Conservation (phyloP, 2,113 vertebrate genomes). For the Caranx melampygus region DNA sequence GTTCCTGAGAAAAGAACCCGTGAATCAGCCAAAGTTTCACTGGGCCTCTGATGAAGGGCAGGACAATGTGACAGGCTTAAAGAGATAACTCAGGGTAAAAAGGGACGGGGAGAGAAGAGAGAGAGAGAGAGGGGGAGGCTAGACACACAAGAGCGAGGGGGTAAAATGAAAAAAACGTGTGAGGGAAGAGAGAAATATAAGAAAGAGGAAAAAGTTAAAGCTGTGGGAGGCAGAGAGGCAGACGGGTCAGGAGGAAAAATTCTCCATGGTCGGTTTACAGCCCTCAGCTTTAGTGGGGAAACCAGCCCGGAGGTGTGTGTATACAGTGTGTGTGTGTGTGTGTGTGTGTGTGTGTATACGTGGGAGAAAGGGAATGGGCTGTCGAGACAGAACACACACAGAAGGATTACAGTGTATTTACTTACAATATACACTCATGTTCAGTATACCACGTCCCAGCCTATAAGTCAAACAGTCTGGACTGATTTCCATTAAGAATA, state of each 20-base stretch:
- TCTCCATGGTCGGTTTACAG: constrained; percentile 27
- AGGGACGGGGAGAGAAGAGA: constrained; percentile 8
- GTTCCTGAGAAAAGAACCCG: constrained; percentile 55
- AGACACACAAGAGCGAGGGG: background rate
- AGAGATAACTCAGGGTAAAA: constrained; percentile 46
- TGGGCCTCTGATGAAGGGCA: constrained; percentile 49
- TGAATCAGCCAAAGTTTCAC: constrained; percentile 58
- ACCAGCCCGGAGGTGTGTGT: constrained; percentile 9
- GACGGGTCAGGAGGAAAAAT: background rate
- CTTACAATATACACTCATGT: too few species aligned
- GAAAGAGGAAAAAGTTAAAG: background rate
- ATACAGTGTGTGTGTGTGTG: background rate
- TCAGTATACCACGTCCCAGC: too few species aligned
- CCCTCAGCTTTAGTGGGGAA: constrained; percentile 22
- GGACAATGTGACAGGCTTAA: constrained; percentile 43
- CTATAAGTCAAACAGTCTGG: too few species aligned
- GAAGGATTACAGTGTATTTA: background rate
- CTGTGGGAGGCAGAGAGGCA: background rate
- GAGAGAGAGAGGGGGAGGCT: background rate
- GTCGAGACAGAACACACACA: background rate
- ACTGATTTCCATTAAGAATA: too few species aligned
- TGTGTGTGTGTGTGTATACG: background rate
- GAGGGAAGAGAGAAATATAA: background rate
- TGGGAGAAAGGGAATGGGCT: background rate
- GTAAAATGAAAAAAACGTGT: constrained; percentile 19